phyloP scores from a whole-genome alignment of 2,113 vertebrate genomes.

The Numida meleagris region DNA sequence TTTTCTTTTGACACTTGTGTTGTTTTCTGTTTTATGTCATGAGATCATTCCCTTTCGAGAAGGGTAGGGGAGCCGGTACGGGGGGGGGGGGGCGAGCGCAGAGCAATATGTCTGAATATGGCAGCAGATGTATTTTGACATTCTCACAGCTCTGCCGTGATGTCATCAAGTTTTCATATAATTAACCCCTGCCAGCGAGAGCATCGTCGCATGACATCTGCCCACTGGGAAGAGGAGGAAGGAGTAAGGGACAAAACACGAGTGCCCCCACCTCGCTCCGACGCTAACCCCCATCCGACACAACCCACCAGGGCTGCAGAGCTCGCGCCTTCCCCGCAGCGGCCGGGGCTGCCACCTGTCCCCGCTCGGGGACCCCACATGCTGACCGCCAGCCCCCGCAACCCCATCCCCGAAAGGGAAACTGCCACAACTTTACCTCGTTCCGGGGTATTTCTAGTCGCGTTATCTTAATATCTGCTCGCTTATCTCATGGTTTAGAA shows the following conservation, averaged over 20 bases:
- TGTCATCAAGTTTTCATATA: conserved; percentile 80
- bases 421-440: conserved; percentile 49
- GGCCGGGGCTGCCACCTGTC: neutral
- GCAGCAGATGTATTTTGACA: conserved; percentile 78
- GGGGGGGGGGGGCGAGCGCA: conserved; percentile 67
- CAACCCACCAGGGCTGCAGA: neutral
- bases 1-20: conserved; percentile 85
- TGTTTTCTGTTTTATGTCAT: conserved; percentile 84
- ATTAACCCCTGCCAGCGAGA: conserved; percentile 73
- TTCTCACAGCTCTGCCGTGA: conserved; percentile 79
- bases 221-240: conserved; percentile 24
- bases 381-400: neutral
- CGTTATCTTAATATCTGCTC: conserved; percentile 82
- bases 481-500: conserved; percentile 88
- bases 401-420: neutral
- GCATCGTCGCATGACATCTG: conserved; percentile 71
- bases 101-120: conserved; percentile 75
- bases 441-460: conserved; percentile 55
- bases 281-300: neutral
- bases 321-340: neutral
- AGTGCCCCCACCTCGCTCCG: neutral
- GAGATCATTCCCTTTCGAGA: conserved; percentile 78
- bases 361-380: neutral
- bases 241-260: neutral
- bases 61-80: conserved; percentile 56